Conservation (phyloP, 2,113 vertebrate genomes). For the Conger conger region DNA sequence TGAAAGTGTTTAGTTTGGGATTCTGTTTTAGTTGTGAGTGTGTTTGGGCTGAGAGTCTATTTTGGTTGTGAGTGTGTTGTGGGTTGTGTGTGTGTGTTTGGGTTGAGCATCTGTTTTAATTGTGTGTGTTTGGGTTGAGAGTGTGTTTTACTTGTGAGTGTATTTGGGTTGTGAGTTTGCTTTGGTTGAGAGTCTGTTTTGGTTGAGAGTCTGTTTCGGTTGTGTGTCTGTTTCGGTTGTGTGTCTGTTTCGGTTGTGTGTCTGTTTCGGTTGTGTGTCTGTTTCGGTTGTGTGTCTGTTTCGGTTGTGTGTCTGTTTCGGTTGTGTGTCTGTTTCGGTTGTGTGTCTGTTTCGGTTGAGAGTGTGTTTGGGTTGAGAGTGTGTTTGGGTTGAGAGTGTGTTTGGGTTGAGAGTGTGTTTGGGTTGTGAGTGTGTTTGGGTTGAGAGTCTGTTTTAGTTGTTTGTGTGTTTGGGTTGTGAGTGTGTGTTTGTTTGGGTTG, state of each 20-base stretch:
- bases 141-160: not conserved
- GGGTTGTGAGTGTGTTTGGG: conserved; percentile 14
- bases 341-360: not conserved
- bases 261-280: conserved; percentile 27
- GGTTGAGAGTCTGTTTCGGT: not conserved
- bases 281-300: conserved; percentile 21
- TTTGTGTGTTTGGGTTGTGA: conserved; percentile 26
- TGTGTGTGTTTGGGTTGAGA: not conserved
- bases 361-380: no score
- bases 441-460: conserved; percentile 18
- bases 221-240: not conserved
- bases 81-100: not conserved
- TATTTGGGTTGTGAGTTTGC: not conserved
- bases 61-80: not conserved
- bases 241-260: conserved; percentile 2
- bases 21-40: no score
- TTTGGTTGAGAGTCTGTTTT: not conserved
- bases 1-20: no score
- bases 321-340: conserved; percentile 17
- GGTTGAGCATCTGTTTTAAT: not conserved
- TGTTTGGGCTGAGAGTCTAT: no score
- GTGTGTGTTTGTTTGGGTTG: conserved; percentile 18
- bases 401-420: not conserved
- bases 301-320: conserved; percentile 13
- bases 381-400: not conserved